phyloP scores from a whole-genome alignment of 92 coral and sea anemone genomes.

The Palythoa grandiflora region DNA sequence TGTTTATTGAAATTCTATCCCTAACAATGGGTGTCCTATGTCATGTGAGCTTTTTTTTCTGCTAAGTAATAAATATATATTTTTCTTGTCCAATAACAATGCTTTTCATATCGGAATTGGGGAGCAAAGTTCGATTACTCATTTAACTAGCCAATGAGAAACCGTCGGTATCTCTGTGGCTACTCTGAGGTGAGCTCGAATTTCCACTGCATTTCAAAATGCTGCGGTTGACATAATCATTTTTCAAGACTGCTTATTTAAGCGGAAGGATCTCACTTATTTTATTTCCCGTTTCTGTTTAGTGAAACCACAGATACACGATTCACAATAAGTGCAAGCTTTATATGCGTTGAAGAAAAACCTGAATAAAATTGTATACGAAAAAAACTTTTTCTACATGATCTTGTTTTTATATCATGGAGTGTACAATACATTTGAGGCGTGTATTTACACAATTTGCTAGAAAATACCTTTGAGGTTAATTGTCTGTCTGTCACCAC shows the following conservation, averaged over 20 bases:
- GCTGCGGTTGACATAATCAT: neutral
- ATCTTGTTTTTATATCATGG: neutral
- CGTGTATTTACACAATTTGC: neutral
- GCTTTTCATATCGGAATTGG: neutral
- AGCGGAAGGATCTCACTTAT: neutral
- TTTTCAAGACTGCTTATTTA: neutral
- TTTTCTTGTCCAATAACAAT: neutral
- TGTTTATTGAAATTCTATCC: slow-evolving; percentile 40
- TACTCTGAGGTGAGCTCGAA: neutral
- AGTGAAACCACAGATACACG: neutral
- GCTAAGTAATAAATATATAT: neutral
- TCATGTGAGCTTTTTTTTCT: slow-evolving; percentile 16
- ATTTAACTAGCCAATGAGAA: neutral
- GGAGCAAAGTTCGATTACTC: slow-evolving; percentile 36
- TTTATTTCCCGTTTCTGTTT: neutral
- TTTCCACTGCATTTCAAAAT: neutral
- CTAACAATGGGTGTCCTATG: slow-evolving; percentile 20
- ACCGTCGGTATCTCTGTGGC: too few relatives aligned
- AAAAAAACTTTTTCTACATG: neutral
- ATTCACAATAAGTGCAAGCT: neutral
- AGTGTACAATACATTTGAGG: neutral
- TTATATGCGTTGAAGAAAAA: neutral
- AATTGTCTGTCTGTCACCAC: neutral
- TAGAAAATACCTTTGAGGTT: neutral
- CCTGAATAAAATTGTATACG: neutral